A percentile compares a stretch with the other conserved stretches of the same genome.
These are phyloP conservation scores for Coendou prehensilis DNA, from an alignment of 2,797 vertebrate species.

Conservation along the genomic window DNA sequence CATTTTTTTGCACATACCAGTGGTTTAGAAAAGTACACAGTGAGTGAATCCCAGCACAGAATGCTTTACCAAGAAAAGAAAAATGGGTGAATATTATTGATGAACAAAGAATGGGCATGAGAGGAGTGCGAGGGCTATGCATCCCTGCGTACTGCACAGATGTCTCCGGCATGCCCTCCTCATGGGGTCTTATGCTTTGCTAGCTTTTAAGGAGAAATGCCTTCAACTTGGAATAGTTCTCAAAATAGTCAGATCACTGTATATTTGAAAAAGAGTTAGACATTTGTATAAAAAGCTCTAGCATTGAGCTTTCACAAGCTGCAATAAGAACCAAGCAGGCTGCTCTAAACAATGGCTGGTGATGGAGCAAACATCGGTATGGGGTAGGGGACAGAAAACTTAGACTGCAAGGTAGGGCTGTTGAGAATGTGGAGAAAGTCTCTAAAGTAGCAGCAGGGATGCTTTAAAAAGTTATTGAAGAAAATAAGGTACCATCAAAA, in stretches of 20 bases:
- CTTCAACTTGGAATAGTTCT: background rate
- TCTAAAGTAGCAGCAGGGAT: background rate
- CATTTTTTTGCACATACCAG: slow-evolving; percentile 16
- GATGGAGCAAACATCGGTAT: background rate
- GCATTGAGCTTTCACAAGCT: slow-evolving; percentile 6
- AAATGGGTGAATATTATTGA: slow-evolving; percentile 43
- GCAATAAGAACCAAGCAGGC: background rate
- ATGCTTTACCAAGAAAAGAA: slow-evolving; percentile 32
- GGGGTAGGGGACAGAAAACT: background rate
- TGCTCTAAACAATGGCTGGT: background rate
- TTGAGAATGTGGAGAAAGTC: slow-evolving; percentile 1
- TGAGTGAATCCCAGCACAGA: slow-evolving; percentile 28
- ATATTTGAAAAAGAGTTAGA: background rate
- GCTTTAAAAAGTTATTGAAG: background rate
- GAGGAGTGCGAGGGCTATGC: background rate
- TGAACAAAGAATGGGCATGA: background rate
- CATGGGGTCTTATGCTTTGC: background rate
- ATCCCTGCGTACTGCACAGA: background rate
- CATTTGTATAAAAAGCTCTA: background rate
- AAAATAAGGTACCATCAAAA: background rate
- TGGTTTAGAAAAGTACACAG: slow-evolving; percentile 54
- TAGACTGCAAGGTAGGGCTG: background rate
- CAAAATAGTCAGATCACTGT: background rate
- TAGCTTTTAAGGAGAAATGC: slow-evolving; percentile 23
- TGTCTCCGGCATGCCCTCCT: background rate